Evolutionary conservation across 2,888 invertebrate species (phyloP).

Genomic region (Caenorhabditis japonica): DNA sequence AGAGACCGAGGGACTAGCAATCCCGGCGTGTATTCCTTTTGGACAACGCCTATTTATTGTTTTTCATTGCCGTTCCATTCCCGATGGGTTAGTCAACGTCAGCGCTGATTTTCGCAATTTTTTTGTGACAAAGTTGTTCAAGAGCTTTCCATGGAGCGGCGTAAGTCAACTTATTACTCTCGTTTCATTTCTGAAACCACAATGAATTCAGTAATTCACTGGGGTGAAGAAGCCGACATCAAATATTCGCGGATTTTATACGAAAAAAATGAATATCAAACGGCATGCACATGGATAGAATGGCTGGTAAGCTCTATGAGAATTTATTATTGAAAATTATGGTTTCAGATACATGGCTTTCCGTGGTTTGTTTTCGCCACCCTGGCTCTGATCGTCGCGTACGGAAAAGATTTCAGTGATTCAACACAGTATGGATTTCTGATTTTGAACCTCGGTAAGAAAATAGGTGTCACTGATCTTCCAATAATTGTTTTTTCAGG

Average conservation of each 20-base stretch:
- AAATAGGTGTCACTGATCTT: neutral
- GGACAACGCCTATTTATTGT: constrained; percentile 20
- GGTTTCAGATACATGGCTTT: constrained; percentile 53
- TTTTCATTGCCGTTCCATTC: constrained; percentile 3
- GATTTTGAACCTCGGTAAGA: constrained; percentile 62
- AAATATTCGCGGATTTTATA: constrained; percentile 25
- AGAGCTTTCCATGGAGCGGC: constrained; percentile 28
- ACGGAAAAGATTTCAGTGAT: constrained; percentile 46
- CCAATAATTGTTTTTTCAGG: constrained; percentile 53
- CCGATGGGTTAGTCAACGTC: constrained; percentile 43
- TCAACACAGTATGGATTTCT: constrained; percentile 53
- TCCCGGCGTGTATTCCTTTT: constrained; percentile 18
- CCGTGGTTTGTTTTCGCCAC: constrained; percentile 57
- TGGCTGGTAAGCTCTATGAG: constrained; percentile 32
- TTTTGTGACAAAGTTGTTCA: constrained; percentile 17
- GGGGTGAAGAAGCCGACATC: constrained; percentile 23
- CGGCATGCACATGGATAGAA: constrained; percentile 45
- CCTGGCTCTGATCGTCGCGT: constrained; percentile 40
- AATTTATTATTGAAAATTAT: neutral
- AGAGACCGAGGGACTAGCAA: constrained; percentile 8
- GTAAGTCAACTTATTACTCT: constrained; percentile 17
- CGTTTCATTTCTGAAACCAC: neutral
- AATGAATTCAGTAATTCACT: constrained; percentile 26
- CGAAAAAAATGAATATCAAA: constrained; percentile 31
- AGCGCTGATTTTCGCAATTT: constrained; percentile 11